Evolutionary conservation across 2,113 vertebrate genomes (phyloP).

Genomic region (Melanostigma gelatinosum): DNA sequence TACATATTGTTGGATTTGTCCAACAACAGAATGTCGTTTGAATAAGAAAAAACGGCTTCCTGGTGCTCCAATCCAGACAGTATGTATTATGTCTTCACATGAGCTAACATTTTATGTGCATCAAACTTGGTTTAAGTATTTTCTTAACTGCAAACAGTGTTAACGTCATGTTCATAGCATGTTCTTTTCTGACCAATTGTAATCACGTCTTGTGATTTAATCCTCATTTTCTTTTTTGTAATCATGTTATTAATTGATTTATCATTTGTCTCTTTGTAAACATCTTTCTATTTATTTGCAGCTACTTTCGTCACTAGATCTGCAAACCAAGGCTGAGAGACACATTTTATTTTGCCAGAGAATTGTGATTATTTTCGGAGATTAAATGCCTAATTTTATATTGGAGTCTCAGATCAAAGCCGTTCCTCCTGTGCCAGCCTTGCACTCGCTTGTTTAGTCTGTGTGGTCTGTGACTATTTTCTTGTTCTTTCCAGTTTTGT

Average conservation of each 20-base stretch:
- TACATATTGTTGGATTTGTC: conserved; percentile 34
- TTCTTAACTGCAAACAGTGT: not conserved
- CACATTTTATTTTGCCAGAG: conserved; percentile 16
- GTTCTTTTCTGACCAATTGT: not conserved
- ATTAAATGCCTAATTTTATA: conserved; percentile 16
- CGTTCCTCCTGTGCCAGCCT: conserved; percentile 22
- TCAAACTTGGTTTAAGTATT: not conserved
- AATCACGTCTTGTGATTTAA: not conserved
- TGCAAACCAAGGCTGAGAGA: not conserved
- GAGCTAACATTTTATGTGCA: not conserved
- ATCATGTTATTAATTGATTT: not conserved
- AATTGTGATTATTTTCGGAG: conserved; percentile 33
- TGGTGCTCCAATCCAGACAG: conserved; percentile 43
- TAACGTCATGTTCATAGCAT: not conserved
- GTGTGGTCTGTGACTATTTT: conserved; percentile 20
- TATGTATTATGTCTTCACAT: conserved; percentile 11
- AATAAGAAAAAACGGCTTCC: conserved; percentile 6
- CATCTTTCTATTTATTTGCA: conserved; percentile 1
- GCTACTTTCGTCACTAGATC: conserved; percentile 13
- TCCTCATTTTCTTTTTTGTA: not conserved
- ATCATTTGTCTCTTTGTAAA: not conserved
- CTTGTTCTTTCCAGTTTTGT: conserved; percentile 3
- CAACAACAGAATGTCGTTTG: conserved; percentile 21
- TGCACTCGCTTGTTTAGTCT: conserved; percentile 28
- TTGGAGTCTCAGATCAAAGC: conserved; percentile 32